Percentiles rank a stretch among this genome's conserved stretches.
Conservation (phyloP, 2,888 invertebrate genomes). For the Cabera pusaria region DNA sequence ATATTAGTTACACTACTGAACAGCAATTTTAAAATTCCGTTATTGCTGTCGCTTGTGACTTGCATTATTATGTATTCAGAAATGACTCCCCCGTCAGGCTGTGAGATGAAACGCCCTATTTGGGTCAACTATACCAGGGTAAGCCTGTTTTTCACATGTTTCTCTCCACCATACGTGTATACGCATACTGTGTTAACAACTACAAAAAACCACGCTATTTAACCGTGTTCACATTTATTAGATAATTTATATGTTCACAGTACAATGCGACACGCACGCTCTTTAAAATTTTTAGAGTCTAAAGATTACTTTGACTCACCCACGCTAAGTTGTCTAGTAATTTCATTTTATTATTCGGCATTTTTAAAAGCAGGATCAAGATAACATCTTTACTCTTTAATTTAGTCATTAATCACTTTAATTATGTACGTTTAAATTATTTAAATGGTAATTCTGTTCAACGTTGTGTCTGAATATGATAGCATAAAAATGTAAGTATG, state of each 20-base stretch:
- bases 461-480: neutral
- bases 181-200: conserved; percentile 32
- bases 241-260: conserved; percentile 15
- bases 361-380: conserved; percentile 11
- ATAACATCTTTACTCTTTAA: conserved; percentile 11
- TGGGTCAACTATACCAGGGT: conserved; percentile 56
- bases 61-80: too few species aligned
- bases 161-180: conserved; percentile 22
- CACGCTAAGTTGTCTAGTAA: conserved; percentile 1
- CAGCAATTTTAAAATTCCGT: too few species aligned
- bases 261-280: conserved; percentile 11
- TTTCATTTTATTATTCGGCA: conserved; percentile 3
- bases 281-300: too few species aligned
- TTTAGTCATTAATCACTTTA: conserved; percentile 8
- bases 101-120: conserved; percentile 49
- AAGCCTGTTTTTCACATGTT: conserved; percentile 39
- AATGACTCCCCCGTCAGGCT: conserved; percentile 41
- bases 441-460: neutral
- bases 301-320: too few species aligned
- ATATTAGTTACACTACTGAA: too few species aligned
- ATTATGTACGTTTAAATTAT: conserved; percentile 5
- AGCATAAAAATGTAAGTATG: too few species aligned
- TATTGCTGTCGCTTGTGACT: conserved; percentile 36
- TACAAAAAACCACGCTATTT: conserved; percentile 40
- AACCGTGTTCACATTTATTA: conserved; percentile 28